Base-by-base conservation (phyloP, 2,888 invertebrate genomes). In the Ecdyonurus torrentis region DNA sequence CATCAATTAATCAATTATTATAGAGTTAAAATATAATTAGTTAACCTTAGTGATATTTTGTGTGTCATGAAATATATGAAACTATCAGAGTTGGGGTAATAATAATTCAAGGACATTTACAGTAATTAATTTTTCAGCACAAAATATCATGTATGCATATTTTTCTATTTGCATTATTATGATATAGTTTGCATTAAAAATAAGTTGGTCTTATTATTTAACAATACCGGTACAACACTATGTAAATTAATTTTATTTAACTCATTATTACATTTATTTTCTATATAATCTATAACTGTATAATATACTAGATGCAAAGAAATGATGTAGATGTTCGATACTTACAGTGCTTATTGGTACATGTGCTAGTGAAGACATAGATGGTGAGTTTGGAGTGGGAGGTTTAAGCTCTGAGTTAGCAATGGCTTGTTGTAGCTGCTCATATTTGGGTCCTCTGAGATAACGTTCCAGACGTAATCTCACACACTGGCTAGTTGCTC, bases 401-500 rank as follows among this genome's bases (percentile, higher is more conserved):
- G 79, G 52, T 81, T 81, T 50, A 3, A 82, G 75, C 76, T 89
- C 89, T 71, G 88, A 88, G 64, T 89, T 89, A 66, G 89, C 89
- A 69, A 90, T 91, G 65, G 91, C 90, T 72, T 89, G 88, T 75
- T 90, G 90, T 64, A 91, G 77, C 74, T 91, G 91, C 72, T 91
- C 91, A 74, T 85, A 91, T 74, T 91, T 91, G 18, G 91, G 90
- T 1, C 93, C 94, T 68, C 92, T 86, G 53, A 91, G 80, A 74
- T 92, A 96, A 23, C 96, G 83, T 72, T 95, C 94, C 67, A 97
- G 77, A 69, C 93, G 89, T 18, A 99, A 78, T 59, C 87, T 85
- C 50, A 98, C 98, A 52, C 87, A 82, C 70, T 87, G 89, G 1
- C 96, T 96, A 65, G 97, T 96, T 73, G 91, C 93, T 68, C 96